A percentile compares a stretch with the other conserved stretches of the same genome.
Evolutionary conservation across 1,140 invertebrate species (phyloP).

Genomic region (Potamilus streckersoni): DNA sequence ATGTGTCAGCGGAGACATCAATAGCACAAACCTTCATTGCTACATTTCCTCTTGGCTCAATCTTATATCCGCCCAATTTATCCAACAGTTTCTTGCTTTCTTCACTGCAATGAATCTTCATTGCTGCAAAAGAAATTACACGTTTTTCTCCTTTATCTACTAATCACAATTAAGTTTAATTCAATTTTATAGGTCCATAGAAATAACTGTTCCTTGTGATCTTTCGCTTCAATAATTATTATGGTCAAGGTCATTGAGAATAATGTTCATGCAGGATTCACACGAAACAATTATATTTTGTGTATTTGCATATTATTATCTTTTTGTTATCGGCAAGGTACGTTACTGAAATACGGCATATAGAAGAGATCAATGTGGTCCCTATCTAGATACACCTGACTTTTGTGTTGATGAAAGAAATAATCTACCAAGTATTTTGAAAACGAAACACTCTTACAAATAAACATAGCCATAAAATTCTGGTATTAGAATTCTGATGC

Average conservation of each 20-base stretch:
- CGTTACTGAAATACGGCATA: too few species aligned
- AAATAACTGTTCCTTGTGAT: background rate
- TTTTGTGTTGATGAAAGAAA: too few species aligned
- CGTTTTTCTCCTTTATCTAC: background rate
- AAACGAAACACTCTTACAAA: too few species aligned
- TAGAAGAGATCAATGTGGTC: too few species aligned
- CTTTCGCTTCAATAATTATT: background rate
- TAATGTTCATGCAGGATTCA: background rate
- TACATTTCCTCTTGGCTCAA: constrained; percentile 84
- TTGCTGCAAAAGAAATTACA: constrained; percentile 69
- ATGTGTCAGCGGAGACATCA: background rate
- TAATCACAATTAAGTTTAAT: background rate
- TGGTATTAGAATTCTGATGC: too few species aligned
- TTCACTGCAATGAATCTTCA: constrained; percentile 87
- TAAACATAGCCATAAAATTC: too few species aligned
- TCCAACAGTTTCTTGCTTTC: constrained; percentile 79
- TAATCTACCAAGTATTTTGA: too few species aligned
- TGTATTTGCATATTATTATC: too few species aligned
- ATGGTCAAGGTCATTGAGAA: too few species aligned
- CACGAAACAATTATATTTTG: background rate
- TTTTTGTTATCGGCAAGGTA: too few species aligned
- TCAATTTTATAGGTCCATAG: background rate
- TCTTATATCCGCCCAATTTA: constrained; percentile 82
- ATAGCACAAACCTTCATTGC: constrained; percentile 80
- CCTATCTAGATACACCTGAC: too few species aligned